Evolutionary conservation across 2,797 vertebrate genomes (phyloP).

Genomic region (Sternotherus odoratus): DNA sequence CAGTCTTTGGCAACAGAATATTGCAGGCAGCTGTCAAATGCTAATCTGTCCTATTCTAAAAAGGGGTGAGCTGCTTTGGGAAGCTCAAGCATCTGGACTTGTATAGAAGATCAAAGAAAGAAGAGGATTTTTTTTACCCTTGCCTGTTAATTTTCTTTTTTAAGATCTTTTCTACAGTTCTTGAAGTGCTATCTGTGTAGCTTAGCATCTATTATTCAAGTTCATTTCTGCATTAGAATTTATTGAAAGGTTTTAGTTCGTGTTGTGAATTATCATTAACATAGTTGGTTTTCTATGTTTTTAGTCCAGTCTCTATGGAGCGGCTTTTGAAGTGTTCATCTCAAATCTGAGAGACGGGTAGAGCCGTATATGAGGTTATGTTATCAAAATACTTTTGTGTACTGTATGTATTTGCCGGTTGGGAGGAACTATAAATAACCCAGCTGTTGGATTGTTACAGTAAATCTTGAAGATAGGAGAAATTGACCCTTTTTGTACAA

Average conservation of each 20-base stretch:
- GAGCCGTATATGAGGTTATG: not conserved
- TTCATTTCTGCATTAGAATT: not conserved
- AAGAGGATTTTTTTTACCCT: not conserved
- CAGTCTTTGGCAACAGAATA: conserved; percentile 39
- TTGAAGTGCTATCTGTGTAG: not conserved
- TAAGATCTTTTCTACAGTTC: not conserved
- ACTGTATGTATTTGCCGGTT: not conserved
- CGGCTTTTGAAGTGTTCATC: not conserved
- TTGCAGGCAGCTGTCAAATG: conserved; percentile 52
- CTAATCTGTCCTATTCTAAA: conserved; percentile 42
- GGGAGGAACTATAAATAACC: not conserved
- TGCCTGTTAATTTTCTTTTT: not conserved
- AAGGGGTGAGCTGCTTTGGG: not conserved
- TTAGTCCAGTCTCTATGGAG: not conserved
- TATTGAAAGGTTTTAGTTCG: not conserved
- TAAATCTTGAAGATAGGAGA: not conserved
- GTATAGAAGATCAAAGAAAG: not conserved
- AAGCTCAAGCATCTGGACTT: conserved; percentile 40
- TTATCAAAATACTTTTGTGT: not conserved
- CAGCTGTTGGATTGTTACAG: not conserved
- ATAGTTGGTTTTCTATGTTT: not conserved
- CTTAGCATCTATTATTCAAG: not conserved
- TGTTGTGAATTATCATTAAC: not conserved
- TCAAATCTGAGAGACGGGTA: not conserved
- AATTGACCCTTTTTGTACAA: not conserved